Evolutionary conservation across 2,888 invertebrate genomes (phyloP), one percentile per base, ranked within the genome.

Genomic region (Cantharis nigra): DNA sequence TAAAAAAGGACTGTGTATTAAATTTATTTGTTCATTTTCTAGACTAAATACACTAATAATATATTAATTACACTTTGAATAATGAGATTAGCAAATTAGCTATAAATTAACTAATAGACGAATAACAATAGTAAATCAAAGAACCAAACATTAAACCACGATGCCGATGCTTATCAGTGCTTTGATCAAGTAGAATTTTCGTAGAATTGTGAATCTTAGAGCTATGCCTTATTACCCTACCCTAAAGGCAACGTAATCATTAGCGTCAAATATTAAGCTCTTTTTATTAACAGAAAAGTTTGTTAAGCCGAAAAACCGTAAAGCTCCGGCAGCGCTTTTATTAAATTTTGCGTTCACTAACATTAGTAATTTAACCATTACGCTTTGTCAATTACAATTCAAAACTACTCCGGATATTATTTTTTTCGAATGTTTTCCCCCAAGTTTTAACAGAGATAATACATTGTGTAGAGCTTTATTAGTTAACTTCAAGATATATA

Each of bases 201-300:
- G 49, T n/a, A 49, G 49, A n/a, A n/a, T 67, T 67, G 65, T 67
- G 23, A 67, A 67, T 67, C 26, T 67, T 67, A 23, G 3, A 67
- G 26, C 65, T 13, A 67, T 67, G 65, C 26, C n/a, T 67, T 67
- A 30, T 30, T 30, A 30, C 28, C 28, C 28, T 30, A 67, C n/a
- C 65, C 65, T 26, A 67, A 67, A 67, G 65, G 13, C 83, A 79
- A 80, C 76, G 82, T 78, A 82, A 83, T 83, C 84, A 83, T 84
- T 84, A 84, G 81, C 82, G 84, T 83, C 83, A 83, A 83, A 84
- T 83, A 82, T 83, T 83, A 84, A 84, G 82, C 83, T 79, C 80
- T 81, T 82, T 84, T 84, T 83, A 85, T 84, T 83, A 83, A 83
- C 83, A 83, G 83, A 81, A 83, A 83, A 83, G 82, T 83, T 82